Conservation (phyloP, 2,888 invertebrate genomes). For the Scelioninae gen. 2 region DNA sequence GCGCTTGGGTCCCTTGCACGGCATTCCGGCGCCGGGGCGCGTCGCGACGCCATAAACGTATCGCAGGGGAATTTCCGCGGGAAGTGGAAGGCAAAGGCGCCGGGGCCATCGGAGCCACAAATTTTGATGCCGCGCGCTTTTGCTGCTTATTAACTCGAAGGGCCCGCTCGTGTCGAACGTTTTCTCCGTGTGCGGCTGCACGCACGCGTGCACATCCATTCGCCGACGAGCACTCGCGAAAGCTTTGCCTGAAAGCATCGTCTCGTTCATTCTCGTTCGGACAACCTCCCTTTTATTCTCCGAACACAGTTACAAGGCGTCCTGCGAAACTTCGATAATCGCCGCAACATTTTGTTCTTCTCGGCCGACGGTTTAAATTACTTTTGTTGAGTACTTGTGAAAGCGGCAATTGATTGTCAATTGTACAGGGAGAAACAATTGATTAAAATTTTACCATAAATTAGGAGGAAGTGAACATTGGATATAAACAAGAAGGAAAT, state of each 20-base stretch:
- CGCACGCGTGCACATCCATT: too few relatives aligned
- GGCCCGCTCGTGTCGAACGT: conserved; percentile 20
- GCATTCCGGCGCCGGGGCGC: conserved; percentile 30
- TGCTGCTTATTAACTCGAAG: conserved; percentile 68
- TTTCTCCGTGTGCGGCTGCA: too few relatives aligned
- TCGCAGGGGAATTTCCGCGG: conserved; percentile 63
- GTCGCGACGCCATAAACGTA: conserved; percentile 61
- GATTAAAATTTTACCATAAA: too few relatives aligned
- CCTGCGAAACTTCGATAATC: conserved; percentile 15
- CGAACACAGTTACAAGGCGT: conserved; percentile 13
- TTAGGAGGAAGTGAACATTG: too few relatives aligned
- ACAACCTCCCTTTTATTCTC: conserved; percentile 13
- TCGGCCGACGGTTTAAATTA: too few relatives aligned
- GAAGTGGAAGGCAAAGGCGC: conserved; percentile 23
- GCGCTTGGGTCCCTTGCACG: conserved; percentile 20
- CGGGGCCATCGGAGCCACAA: conserved; percentile 63
- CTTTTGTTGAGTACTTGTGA: too few relatives aligned
- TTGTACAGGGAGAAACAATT: too few relatives aligned
- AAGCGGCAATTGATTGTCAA: too few relatives aligned
- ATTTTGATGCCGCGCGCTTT: conserved; percentile 68
- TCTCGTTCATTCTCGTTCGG: conserved; percentile 25
- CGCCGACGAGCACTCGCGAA: conserved; percentile 18
- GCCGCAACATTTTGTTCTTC: conserved; percentile 6
- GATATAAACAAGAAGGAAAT: too few relatives aligned
- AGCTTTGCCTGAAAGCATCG: conserved; percentile 35